Evolutionary conservation across 2,113 vertebrate species (phyloP), one percentile per base, ranked within the genome.

Genomic region (Brachirus orientalis): DNA sequence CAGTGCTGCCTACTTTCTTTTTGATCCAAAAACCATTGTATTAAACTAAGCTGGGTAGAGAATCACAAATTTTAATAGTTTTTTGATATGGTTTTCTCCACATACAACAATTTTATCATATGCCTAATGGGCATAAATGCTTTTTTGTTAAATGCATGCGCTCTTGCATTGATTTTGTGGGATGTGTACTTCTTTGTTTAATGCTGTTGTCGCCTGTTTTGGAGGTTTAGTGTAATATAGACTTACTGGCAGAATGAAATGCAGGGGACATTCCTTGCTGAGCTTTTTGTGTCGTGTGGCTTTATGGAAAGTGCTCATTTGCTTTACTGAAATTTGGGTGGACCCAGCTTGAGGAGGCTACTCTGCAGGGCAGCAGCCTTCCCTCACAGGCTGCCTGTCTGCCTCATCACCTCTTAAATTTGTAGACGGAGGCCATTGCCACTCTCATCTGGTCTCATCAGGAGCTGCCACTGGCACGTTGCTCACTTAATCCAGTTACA

Each of bases 281-380:
- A 81, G 85, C 85, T 91, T 91, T 91, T 88, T 86, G 83, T 88
- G 90, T 89, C 83, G 80, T 92, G 91, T 91, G 91, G 91, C 88
- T 92, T 92, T 92, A 88, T 57, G 35, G 73, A 89, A 88, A 83
- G 90, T 88, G 89, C 85, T 90, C 87, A 91, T 92, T 92, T 92
- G 72, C 76, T 57, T 41, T 4, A 61, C 79, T 55, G 44, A 77
- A 82, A 63, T 36, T 86, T 88, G 91, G 91, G 89, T 79, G 90
- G 90, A 90, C 65, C 88, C 90, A 69, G 72, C 45, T 63, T 9
- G 33, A 67, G 47, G 76, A 87, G 66, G 78, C 73, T 67, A 62
- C 79, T 69, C 54, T 38, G 59, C 55, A 6, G 69, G 62, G 73
- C 75, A 64, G 53, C 53, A 74, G 79, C 77, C 59, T 74, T 75